Conservation (phyloP, 2,797 vertebrate species). For the Hydrolagus colliei region DNA sequence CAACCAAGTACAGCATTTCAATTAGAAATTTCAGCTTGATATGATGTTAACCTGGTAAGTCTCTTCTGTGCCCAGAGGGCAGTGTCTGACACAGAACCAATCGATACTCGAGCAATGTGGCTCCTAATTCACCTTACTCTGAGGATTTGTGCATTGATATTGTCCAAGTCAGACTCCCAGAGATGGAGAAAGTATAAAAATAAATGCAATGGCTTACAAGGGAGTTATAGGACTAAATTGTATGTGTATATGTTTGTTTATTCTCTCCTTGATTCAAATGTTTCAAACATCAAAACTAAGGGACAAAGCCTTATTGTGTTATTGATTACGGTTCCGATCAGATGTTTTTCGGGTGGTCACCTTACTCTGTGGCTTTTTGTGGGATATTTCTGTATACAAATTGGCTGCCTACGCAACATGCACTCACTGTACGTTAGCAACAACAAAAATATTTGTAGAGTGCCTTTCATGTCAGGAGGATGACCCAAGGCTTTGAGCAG, state of each 20-base stretch:
- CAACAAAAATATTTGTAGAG: too few species aligned
- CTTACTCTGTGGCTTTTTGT: too few species aligned
- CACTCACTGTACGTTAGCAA: too few species aligned
- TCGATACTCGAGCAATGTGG: background rate
- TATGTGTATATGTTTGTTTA: background rate
- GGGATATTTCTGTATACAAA: too few species aligned
- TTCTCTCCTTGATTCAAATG: background rate
- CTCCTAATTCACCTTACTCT: too few species aligned
- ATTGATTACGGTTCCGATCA: too few species aligned
- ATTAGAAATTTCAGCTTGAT: background rate
- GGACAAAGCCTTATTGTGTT: too few species aligned
- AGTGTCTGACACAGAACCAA: background rate
- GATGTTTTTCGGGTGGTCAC: too few species aligned
- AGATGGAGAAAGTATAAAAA: background rate
- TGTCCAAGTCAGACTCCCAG: background rate
- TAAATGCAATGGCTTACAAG: background rate
- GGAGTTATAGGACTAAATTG: background rate
- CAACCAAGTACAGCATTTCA: slow-evolving; percentile 5
- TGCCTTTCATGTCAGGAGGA: too few species aligned
- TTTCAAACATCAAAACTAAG: background rate
- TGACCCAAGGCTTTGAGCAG: too few species aligned
- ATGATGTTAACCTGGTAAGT: background rate
- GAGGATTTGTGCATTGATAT: background rate
- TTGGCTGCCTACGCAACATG: too few species aligned
- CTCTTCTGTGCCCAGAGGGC: background rate